Percentiles rank a stretch among this genome's conserved stretches.
Conservation (phyloP, 1,140 invertebrate genomes). For the Drosophila jambulina region DNA sequence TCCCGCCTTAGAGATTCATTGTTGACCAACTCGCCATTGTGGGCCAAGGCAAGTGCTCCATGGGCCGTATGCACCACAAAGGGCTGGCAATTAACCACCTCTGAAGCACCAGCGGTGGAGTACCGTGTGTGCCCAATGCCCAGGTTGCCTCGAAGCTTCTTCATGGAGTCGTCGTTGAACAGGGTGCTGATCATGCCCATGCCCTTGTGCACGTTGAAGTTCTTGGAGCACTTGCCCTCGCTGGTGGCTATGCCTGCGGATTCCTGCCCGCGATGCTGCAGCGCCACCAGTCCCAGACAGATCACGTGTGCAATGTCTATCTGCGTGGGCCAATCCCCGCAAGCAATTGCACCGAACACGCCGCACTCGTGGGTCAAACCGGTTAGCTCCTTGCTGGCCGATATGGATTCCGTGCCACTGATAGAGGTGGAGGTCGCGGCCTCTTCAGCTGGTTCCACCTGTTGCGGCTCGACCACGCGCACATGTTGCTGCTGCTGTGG, state of each 20-base stretch:
- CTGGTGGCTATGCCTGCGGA: conserved; percentile 98
- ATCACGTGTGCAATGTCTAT: conserved; percentile 91
- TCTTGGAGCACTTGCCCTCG: conserved; percentile 91
- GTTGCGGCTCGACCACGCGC: conserved; percentile 58
- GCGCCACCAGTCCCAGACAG: conserved; percentile 94
- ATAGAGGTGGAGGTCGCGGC: conserved; percentile 20
- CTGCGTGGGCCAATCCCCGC: conserved; percentile 94
- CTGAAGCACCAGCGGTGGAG: conserved; percentile 96
- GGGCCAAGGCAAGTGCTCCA: conserved; percentile 96
- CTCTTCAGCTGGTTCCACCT: conserved; percentile 56
- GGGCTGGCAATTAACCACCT: conserved; percentile 97
- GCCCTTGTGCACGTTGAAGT: conserved; percentile 95
- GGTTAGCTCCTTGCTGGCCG: conserved; percentile 82
- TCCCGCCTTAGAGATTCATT: conserved; percentile 94
- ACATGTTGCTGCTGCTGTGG: conserved; percentile 51
- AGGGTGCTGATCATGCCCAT: conserved; percentile 97
- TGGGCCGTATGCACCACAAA: conserved; percentile 98
- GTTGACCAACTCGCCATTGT: conserved; percentile 99
- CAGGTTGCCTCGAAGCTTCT: conserved; percentile 94
- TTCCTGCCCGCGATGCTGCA: conserved; percentile 98
- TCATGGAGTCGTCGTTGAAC: conserved; percentile 95
- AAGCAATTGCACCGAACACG: conserved; percentile 96
- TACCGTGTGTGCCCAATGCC: conserved; percentile 99
- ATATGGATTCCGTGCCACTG: conserved; percentile 46
- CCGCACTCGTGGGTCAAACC: conserved; percentile 97